Evolutionary conservation across 2,797 vertebrate genomes (phyloP).

Genomic region (Hylomyscus alleni): DNA sequence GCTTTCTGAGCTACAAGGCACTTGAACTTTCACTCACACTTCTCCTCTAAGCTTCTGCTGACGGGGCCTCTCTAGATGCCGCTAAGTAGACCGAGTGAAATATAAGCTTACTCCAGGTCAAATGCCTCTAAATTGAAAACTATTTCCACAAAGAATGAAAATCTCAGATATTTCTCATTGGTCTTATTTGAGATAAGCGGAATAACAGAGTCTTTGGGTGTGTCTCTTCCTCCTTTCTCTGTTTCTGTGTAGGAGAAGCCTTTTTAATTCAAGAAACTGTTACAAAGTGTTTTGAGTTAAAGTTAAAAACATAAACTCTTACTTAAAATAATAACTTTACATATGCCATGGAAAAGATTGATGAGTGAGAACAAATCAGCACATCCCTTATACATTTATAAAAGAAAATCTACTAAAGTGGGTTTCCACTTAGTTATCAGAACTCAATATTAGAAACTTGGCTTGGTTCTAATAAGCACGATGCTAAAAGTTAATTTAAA

Average conservation of each 20-base stretch:
- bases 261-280: not conserved
- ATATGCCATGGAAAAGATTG: not conserved
- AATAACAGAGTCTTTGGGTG: constrained; percentile 46
- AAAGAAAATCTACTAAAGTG: not conserved
- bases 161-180: constrained; percentile 75
- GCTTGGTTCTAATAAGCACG: not conserved
- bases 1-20: constrained; percentile 41
- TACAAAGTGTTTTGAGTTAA: not conserved
- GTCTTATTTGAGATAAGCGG: constrained; percentile 74
- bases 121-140: constrained; percentile 80
- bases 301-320: constrained; percentile 29
- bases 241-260: not conserved
- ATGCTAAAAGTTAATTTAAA: not conserved
- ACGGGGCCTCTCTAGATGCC: constrained; percentile 69
- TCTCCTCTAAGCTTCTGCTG: constrained; percentile 73
- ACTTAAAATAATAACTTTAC: constrained; percentile 27
- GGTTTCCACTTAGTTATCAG: not conserved
- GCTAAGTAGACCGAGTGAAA: constrained; percentile 78
- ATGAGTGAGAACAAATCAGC: not conserved
- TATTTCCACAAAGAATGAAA: constrained; percentile 79
- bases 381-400: not conserved
- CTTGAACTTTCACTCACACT: constrained; percentile 76
- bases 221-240: not conserved
- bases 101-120: constrained; percentile 78
- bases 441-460: not conserved